Evolutionary conservation across 2,113 vertebrate species (phyloP).

Genomic region (Sapayoa aenigma): DNA sequence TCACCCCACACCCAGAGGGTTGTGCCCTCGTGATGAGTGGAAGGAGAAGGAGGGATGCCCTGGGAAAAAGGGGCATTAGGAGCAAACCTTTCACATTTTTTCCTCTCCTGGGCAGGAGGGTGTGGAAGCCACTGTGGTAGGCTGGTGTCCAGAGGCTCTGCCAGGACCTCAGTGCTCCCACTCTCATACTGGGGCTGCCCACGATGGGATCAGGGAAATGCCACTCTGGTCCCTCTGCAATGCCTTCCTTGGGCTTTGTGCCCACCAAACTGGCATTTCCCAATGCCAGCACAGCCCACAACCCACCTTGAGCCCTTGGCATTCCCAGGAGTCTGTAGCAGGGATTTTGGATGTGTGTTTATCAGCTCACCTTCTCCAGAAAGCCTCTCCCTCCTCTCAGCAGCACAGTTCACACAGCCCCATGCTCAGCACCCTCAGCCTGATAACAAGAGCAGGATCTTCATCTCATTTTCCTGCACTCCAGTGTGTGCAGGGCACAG

Average conservation of each 20-base stretch:
- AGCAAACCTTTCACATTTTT: not conserved
- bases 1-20: not conserved
- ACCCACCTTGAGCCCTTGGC: not conserved
- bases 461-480: not conserved
- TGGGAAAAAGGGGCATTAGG: not conserved
- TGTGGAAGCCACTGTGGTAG: not conserved
- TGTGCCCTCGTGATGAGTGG: not conserved
- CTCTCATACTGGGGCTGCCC: not conserved
- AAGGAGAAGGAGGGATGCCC: not conserved
- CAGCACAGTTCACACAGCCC: not conserved
- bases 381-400: not conserved
- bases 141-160: not conserved
- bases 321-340: not conserved
- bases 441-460: not conserved
- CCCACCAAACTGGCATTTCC: not conserved
- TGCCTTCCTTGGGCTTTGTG: not conserved
- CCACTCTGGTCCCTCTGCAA: fast-evolving
- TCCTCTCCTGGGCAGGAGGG: not conserved
- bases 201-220: not conserved
- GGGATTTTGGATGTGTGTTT: not conserved
- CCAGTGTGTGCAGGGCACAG: too few relatives aligned
- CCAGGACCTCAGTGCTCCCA: not conserved
- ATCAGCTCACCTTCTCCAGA: not conserved
- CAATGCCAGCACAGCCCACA: not conserved
- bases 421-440: not conserved